A percentile compares a stretch with the other conserved stretches of the same genome.
Evolutionary conservation across 2,113 vertebrate species (phyloP).

Genomic region (Psittacara wagleri): DNA sequence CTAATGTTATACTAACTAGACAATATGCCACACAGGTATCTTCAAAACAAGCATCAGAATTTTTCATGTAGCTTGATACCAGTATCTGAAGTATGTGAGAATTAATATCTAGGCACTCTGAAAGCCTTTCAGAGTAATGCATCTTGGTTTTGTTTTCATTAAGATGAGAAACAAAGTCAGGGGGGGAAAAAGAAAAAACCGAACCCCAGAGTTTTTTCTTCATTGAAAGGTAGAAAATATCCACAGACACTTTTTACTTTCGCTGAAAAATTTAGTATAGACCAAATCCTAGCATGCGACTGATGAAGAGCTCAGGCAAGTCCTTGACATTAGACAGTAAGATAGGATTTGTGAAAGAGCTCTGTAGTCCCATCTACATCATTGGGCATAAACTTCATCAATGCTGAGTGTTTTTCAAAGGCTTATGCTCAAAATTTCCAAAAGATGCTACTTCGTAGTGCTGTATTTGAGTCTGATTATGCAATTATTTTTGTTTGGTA

Average conservation of each 20-base stretch:
- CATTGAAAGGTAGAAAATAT: background rate
- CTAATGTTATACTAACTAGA: background rate
- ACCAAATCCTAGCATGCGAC: background rate
- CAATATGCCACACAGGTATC: background rate
- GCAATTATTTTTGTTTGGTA: background rate
- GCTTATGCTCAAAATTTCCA: background rate
- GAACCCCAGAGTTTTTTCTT: background rate
- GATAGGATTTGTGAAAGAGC: background rate
- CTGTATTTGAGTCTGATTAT: background rate
- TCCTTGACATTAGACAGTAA: background rate
- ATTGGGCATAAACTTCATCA: background rate
- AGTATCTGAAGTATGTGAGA: background rate
- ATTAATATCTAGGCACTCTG: background rate
- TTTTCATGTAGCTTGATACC: background rate
- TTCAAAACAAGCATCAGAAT: background rate
- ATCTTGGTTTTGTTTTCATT: background rate
- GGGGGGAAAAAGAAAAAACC: too few species aligned
- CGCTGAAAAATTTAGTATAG: background rate
- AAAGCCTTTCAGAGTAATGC: background rate
- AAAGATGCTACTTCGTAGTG: background rate
- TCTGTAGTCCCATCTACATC: background rate
- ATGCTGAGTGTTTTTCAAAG: background rate
- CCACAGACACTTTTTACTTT: background rate
- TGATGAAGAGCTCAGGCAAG: background rate
- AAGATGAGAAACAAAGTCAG: background rate